phyloP scores from a whole-genome alignment of 1,140 invertebrate species.

The Microplitis demolitor region DNA sequence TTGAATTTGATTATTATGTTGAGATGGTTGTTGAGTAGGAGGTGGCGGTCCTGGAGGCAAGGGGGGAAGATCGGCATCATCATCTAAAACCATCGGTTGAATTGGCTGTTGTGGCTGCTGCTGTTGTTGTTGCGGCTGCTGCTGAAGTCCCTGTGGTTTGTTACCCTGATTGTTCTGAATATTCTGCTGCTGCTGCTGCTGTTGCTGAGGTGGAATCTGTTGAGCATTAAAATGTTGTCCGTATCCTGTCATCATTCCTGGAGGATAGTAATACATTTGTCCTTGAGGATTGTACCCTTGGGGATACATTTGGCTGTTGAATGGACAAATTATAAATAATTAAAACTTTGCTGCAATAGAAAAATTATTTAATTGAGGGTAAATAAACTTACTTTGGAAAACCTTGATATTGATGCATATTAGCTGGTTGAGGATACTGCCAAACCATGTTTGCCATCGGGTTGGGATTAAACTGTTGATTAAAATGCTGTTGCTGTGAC shows the following conservation, averaged over 20 bases:
- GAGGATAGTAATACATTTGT: slow-evolving; percentile 56
- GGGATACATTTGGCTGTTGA: slow-evolving; percentile 51
- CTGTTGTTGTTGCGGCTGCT: slow-evolving; percentile 39
- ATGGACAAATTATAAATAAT: slow-evolving; percentile 5
- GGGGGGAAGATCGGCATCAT: slow-evolving; percentile 58
- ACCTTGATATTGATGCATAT: slow-evolving; percentile 53
- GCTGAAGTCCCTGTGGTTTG: slow-evolving; percentile 43
- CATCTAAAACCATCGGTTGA: slow-evolving; percentile 53
- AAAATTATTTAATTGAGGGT: neutral
- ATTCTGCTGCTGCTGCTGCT: slow-evolving; percentile 33
- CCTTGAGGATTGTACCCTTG: slow-evolving; percentile 52
- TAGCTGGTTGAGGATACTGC: slow-evolving; percentile 55
- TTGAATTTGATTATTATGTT: slow-evolving; percentile 56
- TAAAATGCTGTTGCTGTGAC: slow-evolving; percentile 50
- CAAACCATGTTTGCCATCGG: slow-evolving; percentile 59
- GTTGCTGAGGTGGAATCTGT: slow-evolving; percentile 35
- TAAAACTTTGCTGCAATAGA: neutral
- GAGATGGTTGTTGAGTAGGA: slow-evolving; percentile 57
- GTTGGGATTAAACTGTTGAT: slow-evolving; percentile 37
- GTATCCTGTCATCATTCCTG: slow-evolving; percentile 54
- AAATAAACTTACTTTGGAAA: slow-evolving; percentile 49
- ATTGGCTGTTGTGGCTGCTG: slow-evolving; percentile 43
- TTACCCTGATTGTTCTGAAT: slow-evolving; percentile 8
- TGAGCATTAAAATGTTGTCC: slow-evolving; percentile 50
- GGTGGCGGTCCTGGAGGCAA: slow-evolving; percentile 59